phyloP scores from a whole-genome alignment of 2,113 vertebrate species.

The Dasyornis broadbenti region DNA sequence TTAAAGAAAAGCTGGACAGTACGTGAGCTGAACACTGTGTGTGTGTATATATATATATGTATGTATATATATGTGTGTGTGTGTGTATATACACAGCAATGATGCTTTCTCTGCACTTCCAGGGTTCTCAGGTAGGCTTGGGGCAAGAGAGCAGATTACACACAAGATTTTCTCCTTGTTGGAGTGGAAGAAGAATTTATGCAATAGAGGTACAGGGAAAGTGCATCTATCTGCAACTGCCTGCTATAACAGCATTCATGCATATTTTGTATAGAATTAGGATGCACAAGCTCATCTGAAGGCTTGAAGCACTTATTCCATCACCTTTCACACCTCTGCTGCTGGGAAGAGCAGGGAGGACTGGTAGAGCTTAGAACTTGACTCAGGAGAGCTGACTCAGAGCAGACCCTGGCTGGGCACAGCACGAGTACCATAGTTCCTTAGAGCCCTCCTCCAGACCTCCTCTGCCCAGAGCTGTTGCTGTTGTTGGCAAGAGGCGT shows the following conservation, averaged over 20 bases:
- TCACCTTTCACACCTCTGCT: neutral
- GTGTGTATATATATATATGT: too few species aligned
- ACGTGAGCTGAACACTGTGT: neutral
- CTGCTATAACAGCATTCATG: neutral
- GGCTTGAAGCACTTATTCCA: neutral
- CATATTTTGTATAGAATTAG: too few species aligned
- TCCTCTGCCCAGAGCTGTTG: neutral
- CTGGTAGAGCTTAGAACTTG: neutral
- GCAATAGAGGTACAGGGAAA: neutral
- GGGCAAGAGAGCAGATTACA: neutral
- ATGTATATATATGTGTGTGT: too few species aligned
- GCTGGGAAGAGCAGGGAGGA: neutral
- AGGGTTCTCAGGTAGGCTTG: neutral
- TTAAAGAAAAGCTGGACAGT: neutral
- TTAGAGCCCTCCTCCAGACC: neutral
- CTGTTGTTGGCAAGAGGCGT: neutral
- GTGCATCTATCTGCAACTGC: neutral
- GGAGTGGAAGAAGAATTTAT: neutral
- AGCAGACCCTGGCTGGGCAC: neutral
- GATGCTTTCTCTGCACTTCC: neutral
- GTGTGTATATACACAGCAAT: too few species aligned
- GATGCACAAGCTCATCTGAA: neutral
- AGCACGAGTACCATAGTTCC: accelerated
- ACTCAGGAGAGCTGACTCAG: neutral
- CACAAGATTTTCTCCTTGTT: neutral